Conservation (phyloP, 2,888 invertebrate species). For the Pseudanteris insignis region DNA sequence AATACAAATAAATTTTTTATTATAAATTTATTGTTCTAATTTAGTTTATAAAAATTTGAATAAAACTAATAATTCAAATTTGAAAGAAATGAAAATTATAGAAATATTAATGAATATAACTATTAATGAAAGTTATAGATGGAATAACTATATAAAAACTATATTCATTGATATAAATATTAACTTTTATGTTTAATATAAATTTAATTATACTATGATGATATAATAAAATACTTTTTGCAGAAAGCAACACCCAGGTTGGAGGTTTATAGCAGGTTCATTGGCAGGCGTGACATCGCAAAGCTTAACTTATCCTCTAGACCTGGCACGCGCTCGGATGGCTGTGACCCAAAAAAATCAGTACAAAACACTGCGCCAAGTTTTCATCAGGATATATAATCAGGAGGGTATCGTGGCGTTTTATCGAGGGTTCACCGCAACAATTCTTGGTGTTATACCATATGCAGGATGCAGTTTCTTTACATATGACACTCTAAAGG, state of each 20-base stretch:
- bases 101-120: too few species aligned
- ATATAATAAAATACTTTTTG: neutral
- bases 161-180: too few species aligned
- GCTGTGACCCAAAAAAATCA: conserved; percentile 87
- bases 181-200: too few species aligned
- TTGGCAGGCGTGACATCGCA: conserved; percentile 96
- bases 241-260: conserved; percentile 50
- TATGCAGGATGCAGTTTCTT: conserved; percentile 98
- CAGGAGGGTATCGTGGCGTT: conserved; percentile 82
- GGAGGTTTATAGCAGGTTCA: conserved; percentile 88
- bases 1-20: too few species aligned
- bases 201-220: too few species aligned
- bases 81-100: too few species aligned
- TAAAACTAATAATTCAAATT: too few species aligned
- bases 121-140: too few species aligned
- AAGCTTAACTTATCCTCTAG: conserved; percentile 93
- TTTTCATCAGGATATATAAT: conserved; percentile 76
- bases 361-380: conserved; percentile 73
- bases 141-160: too few species aligned
- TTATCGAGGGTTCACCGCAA: conserved; percentile 89
- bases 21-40: too few species aligned
- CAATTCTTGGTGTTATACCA: conserved; percentile 92
- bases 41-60: too few species aligned
- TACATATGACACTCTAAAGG: conserved; percentile 94
- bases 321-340: conserved; percentile 96